Percentiles rank a stretch among this genome's conserved stretches.
Evolutionary conservation across 2,113 vertebrate genomes (phyloP).

Genomic region (Esox niger): DNA sequence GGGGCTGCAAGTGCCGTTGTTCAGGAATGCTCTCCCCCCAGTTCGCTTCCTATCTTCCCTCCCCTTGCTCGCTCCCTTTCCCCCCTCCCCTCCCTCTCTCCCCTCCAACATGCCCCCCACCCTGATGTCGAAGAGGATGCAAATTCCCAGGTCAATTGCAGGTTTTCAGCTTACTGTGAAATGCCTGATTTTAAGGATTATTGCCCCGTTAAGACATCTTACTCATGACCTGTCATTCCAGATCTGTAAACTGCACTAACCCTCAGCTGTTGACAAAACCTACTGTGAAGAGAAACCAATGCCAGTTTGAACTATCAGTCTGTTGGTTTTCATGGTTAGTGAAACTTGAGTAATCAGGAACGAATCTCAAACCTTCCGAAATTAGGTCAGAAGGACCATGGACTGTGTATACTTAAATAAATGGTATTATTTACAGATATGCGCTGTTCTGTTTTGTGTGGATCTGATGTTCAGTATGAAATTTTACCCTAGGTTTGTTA

Average conservation of each 20-base stretch:
- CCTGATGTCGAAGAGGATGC: too few species aligned
- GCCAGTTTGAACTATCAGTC: constrained; percentile 10
- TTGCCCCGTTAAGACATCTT: not conserved
- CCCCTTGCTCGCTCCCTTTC: too few species aligned
- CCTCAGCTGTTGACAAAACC: constrained; percentile 19
- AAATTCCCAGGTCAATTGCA: constrained; percentile 36
- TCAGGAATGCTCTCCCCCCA: too few species aligned
- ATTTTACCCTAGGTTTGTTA: too few species aligned
- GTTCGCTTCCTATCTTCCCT: too few species aligned
- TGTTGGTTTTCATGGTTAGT: constrained; percentile 24
- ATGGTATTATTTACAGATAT: constrained; percentile 64
- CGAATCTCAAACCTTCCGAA: constrained; percentile 65
- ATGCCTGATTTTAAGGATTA: constrained; percentile 17
- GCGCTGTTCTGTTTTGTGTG: not conserved
- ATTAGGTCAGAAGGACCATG: constrained; percentile 58
- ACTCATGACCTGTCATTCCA: constrained; percentile 6
- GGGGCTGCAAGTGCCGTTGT: too few species aligned
- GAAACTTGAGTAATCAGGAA: constrained; percentile 55
- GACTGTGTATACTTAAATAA: constrained; percentile 70
- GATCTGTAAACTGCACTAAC: constrained; percentile 15
- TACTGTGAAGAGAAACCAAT: constrained; percentile 2
- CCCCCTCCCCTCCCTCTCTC: too few species aligned
- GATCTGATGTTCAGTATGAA: too few species aligned
- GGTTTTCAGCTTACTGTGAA: constrained; percentile 56
- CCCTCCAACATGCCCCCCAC: too few species aligned